Evolutionary conservation across 2,797 vertebrate genomes (phyloP).

Genomic region (Pipistrellus pipistrellus): DNA sequence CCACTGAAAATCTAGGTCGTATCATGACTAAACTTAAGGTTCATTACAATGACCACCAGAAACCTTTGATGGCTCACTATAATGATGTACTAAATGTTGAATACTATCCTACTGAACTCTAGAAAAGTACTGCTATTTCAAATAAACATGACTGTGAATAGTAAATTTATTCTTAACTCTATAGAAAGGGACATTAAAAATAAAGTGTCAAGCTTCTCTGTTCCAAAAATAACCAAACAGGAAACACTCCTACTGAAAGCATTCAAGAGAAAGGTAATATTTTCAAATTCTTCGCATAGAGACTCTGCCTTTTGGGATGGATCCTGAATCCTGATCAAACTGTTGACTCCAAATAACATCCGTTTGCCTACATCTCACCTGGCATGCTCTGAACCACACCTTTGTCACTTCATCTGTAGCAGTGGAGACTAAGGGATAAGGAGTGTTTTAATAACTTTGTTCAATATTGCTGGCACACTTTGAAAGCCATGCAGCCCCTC

Average conservation of each 20-base stretch:
- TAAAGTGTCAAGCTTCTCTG: neutral
- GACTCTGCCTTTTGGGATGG: neutral
- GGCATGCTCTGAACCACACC: neutral
- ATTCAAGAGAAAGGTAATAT: neutral
- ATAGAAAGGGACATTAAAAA: neutral
- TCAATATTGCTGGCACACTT: neutral
- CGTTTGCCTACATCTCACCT: neutral
- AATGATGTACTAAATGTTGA: constrained; percentile 15
- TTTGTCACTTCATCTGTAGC: neutral
- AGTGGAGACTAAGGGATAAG: neutral
- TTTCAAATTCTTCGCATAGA: constrained; percentile 8
- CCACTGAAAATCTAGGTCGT: neutral
- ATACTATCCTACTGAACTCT: neutral
- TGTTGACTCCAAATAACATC: neutral
- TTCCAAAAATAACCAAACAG: neutral
- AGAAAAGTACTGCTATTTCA: neutral
- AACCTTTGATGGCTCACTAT: neutral
- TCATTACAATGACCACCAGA: neutral
- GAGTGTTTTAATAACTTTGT: neutral
- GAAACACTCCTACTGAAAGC: neutral
- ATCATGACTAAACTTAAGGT: neutral
- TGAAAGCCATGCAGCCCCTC: neutral
- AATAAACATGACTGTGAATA: neutral
- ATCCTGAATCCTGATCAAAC: constrained; percentile 38
- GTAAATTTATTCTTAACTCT: neutral